Evolutionary conservation across 2,797 vertebrate genomes (phyloP), one percentile per base, ranked within the genome.

Genomic region (Anguilla obscura): DNA sequence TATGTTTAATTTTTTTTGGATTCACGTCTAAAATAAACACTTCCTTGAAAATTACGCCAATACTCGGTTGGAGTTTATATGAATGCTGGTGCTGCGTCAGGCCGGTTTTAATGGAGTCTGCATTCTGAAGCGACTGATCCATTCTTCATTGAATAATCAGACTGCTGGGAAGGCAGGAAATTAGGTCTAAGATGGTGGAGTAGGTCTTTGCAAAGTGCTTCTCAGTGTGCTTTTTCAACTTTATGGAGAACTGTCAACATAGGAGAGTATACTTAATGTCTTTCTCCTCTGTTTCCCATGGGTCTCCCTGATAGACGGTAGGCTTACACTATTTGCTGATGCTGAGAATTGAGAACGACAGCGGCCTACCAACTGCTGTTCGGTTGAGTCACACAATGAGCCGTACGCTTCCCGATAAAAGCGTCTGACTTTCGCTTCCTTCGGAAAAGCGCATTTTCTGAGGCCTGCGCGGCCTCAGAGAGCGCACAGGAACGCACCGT

Each of bases 41-140:
- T 82, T 24, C 33, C 79, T 18, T 50, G 18, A 82, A 82, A 24
- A 82, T 50, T 50, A n/a, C 79, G 18, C 79, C 7, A 45, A 45
- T 18, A 4, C 74, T 12, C 3, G 5, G 74, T 45, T 48, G 76
- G 3, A 10, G 79, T 24, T 24, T 2, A 82, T 50, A 9, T 82
- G 79, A 82, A 82, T 45, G 40, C n/a, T 82, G 79, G 5, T 45
- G 76, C 36, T 45, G 76, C 24, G 45, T 82, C 79, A 82, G 79
- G 2, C 45, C 3, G 40, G 40, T n/a, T 82, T 82, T 50, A 82
- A 24, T 50, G 76, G 40, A 76, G 9, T 21, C 79, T 82, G 21
- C 21, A n/a, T 82, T 82, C 45, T 24, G 21, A 18, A 9, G 21
- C 45, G 24, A 8, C 45, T 82, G 40, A 3, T 45, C 16, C 40